Base-by-base conservation (phyloP, 2,888 invertebrate species). In the Oegoconia quadripuncta region DNA sequence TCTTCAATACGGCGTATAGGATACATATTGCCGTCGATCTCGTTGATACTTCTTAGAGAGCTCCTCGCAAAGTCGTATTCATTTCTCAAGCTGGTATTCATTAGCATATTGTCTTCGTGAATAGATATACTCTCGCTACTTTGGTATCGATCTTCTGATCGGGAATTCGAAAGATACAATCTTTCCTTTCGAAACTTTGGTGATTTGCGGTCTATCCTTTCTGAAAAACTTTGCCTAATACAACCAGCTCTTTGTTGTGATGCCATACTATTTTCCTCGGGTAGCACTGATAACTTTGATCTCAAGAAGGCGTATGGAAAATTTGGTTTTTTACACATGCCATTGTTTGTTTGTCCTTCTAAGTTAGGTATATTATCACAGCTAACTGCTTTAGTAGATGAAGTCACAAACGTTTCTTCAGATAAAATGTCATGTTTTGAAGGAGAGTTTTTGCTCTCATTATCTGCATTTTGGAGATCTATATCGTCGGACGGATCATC, bases 401-500 rank as follows among this genome's bases (percentile, higher is more conserved):
- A 74, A 36, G 61, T 67, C 16, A 72, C 71, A 55, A 89, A 76
- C 38, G 64, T 71, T 28, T 88, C 86, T 39, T 88, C 86, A 11
- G 72, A 51, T 31, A 72, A 41, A 40, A 59, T 76, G 43, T 52
- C 73, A 49, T 62, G 74, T 65, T 79, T 79, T 52, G 68, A 56
- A 52, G 80, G 72, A 35, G 84, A 77, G 39, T 52, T 67, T 65
- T 84, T 76, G 45, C 65, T 68, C 55, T 73, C 74, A 56, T 74
- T 73, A 50, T 73, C 67, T 43, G 80, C 60, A 60, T 86, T 88
- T 71, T 89, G 86, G 52, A 93, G 83, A 62, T 93, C 93, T 37
- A 94, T 89, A 27, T 93, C 93, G 58, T 93, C 93, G n/a, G 93
- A 92, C 6, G 94, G 93, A 76, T 94, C 94, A 65, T 94, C 94